These are phyloP conservation scores for Chionomys nivalis DNA, from an alignment of 2,113 vertebrate genomes.

Conservation along the genomic window DNA sequence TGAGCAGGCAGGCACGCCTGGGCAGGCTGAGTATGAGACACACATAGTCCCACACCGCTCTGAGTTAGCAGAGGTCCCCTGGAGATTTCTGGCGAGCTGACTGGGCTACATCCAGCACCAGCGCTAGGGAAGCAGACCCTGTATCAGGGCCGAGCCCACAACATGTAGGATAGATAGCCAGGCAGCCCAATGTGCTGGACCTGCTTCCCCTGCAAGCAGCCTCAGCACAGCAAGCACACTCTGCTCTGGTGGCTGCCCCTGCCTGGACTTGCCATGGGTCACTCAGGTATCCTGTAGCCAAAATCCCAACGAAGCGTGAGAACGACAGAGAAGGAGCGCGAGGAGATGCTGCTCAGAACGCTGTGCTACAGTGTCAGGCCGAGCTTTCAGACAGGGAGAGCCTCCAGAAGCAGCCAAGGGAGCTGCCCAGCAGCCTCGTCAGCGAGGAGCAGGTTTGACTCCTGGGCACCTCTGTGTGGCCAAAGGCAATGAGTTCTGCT, in stretches of 20 bases:
- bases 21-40: neutral
- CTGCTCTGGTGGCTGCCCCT: neutral
- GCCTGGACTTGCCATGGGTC: neutral
- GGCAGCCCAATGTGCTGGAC: neutral
- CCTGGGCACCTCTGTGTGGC: neutral
- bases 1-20: neutral
- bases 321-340: neutral
- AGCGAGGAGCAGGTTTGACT: neutral
- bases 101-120: constrained; percentile 3
- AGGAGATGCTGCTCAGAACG: neutral
- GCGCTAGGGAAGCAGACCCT: neutral
- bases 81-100: constrained; percentile 55
- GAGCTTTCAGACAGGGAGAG: neutral
- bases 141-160: constrained; percentile 7
- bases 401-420: neutral
- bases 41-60: neutral
- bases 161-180: neutral
- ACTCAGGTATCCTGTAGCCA: neutral
- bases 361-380: neutral
- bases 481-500: neutral
- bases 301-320: neutral
- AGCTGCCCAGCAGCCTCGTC: neutral
- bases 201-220: neutral
- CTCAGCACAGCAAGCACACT: neutral
- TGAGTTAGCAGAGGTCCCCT: neutral